Evolutionary conservation across 2,888 invertebrate species (phyloP).

Genomic region (Biston stratarius): DNA sequence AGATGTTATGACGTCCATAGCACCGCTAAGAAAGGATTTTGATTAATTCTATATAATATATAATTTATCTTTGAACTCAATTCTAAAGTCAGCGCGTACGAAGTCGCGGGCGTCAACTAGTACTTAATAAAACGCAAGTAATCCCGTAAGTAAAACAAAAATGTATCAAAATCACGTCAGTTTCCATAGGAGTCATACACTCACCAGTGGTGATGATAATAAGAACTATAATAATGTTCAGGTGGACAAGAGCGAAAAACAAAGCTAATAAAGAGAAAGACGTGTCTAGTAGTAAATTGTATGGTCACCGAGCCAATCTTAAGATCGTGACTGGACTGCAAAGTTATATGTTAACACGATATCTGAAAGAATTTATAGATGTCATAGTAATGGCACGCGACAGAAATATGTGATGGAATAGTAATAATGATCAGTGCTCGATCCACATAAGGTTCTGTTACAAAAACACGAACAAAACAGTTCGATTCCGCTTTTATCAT

Average conservation of each 20-base stretch:
- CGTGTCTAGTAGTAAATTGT: conserved; percentile 14
- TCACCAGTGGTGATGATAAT: background rate
- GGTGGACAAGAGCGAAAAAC: background rate
- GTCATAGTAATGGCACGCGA: background rate
- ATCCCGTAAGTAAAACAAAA: too few species aligned
- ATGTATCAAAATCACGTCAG: too few species aligned
- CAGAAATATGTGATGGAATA: background rate
- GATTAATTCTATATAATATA: too few species aligned
- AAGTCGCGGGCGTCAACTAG: too few species aligned
- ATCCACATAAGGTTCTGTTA: too few species aligned
- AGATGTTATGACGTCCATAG: too few species aligned
- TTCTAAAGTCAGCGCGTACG: too few species aligned
- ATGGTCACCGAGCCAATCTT: conserved; percentile 6
- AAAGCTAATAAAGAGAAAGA: background rate
- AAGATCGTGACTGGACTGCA: conserved; percentile 15
- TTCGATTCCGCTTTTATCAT: too few species aligned
- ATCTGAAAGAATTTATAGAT: background rate
- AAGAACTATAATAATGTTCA: background rate
- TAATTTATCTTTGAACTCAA: too few species aligned
- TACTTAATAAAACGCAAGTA: too few species aligned
- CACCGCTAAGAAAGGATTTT: too few species aligned
- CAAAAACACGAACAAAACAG: too few species aligned
- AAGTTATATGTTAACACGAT: conserved; percentile 1
- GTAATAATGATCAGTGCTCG: background rate
- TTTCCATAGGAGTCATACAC: background rate